These are phyloP conservation scores for Drosophila fulvimacula DNA, from an alignment of 2,888 invertebrate genomes.

Conservation along the genomic window DNA sequence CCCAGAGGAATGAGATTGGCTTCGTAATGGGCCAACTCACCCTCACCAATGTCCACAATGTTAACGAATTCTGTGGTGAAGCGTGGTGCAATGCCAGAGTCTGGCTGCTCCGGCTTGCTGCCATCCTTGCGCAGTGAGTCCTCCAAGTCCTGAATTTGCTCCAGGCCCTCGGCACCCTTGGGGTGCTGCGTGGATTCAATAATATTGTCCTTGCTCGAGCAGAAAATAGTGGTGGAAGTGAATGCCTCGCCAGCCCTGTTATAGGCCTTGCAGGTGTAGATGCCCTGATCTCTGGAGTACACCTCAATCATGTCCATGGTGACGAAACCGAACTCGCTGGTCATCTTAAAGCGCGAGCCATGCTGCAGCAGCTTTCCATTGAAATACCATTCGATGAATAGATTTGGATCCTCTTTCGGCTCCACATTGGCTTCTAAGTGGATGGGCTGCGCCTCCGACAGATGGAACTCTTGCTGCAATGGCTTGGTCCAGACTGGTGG, in stretches of 20 bases:
- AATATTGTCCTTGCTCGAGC: conserved; percentile 91
- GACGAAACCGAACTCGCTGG: conserved; percentile 98
- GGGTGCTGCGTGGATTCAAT: conserved; percentile 97
- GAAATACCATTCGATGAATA: conserved; percentile 97
- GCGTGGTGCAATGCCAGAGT: conserved; percentile 93
- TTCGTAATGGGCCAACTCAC: conserved; percentile 98
- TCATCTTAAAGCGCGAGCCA: conserved; percentile 95
- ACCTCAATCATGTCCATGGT: conserved; percentile 96
- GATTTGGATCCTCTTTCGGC: conserved; percentile 95
- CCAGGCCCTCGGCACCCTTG: conserved; percentile 96
- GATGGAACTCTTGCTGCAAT: conserved; percentile 91
- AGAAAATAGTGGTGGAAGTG: conserved; percentile 94
- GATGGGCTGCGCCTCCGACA: conserved; percentile 93
- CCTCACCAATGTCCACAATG: conserved; percentile 93
- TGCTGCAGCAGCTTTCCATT: conserved; percentile 95
- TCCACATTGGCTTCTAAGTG: conserved; percentile 98
- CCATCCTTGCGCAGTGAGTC: conserved; percentile 92
- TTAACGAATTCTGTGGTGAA: conserved; percentile 95
- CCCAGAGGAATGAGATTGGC: conserved; percentile 97
- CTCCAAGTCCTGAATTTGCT: conserved; percentile 95
- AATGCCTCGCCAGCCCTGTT: conserved; percentile 96
- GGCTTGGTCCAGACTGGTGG: conserved; percentile 95
- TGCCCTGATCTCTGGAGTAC: conserved; percentile 96
- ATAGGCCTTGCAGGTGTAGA: conserved; percentile 95
- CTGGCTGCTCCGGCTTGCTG: conserved; percentile 88